Conservation (phyloP, 1,140 invertebrate species). For the Drosophila orosa region DNA sequence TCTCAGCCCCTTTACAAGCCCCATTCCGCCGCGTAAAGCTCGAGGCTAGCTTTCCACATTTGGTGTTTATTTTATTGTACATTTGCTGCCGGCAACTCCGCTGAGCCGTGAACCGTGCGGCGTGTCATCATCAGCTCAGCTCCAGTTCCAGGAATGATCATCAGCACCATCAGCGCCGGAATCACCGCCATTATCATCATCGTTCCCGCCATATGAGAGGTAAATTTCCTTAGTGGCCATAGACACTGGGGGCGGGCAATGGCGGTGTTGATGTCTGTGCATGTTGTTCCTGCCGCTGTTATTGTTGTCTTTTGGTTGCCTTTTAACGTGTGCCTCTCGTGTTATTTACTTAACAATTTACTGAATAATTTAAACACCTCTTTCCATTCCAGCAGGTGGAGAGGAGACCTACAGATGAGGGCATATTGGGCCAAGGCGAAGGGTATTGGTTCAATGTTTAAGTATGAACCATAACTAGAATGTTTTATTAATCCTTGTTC, state of each 20-base stretch:
- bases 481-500: accelerated
- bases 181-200: constrained; percentile 36
- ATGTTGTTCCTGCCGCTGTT: constrained; percentile 42
- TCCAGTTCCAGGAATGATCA: constrained; percentile 40
- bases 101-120: constrained; percentile 68
- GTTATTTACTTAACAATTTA: constrained; percentile 82
- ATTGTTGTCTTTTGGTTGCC: constrained; percentile 56
- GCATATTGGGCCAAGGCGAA: neutral
- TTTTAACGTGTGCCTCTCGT: constrained; percentile 68
- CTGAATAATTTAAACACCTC: constrained; percentile 77
- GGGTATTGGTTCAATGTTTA: neutral
- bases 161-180: constrained; percentile 24
- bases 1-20: neutral
- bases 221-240: constrained; percentile 40
- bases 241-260: constrained; percentile 27
- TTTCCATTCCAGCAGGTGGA: constrained; percentile 2
- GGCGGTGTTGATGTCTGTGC: constrained; percentile 43
- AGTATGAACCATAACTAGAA: accelerated
- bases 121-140: constrained; percentile 56
- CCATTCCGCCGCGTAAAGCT: constrained; percentile 7
- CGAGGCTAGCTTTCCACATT: constrained; percentile 36
- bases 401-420: neutral
- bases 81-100: constrained; percentile 65
- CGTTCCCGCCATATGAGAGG: constrained; percentile 45
- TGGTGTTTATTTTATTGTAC: constrained; percentile 78